Percentiles rank a stretch among this genome's conserved stretches.
Evolutionary conservation across 2,888 invertebrate genomes (phyloP).

Genomic region (Macaria liturata): DNA sequence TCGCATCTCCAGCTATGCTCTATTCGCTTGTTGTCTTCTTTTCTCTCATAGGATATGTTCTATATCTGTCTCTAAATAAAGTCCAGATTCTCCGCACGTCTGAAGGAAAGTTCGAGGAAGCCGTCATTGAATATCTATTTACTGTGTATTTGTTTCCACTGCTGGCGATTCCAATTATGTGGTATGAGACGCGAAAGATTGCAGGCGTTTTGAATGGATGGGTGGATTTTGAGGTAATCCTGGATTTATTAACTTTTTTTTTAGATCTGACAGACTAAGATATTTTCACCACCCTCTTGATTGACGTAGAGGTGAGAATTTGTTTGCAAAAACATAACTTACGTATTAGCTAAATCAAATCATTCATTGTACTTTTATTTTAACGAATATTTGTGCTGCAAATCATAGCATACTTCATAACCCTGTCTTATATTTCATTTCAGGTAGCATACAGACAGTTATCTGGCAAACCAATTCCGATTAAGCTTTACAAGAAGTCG

Average conservation of each 20-base stretch:
- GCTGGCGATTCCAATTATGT: constrained; percentile 84
- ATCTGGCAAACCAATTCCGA: constrained; percentile 80
- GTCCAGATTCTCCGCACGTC: constrained; percentile 84
- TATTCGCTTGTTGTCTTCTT: constrained; percentile 83
- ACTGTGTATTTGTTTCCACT: constrained; percentile 88
- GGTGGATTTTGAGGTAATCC: constrained; percentile 86
- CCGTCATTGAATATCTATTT: constrained; percentile 89
- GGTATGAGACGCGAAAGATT: constrained; percentile 87
- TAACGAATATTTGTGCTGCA: neutral
- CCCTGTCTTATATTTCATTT: constrained; percentile 19
- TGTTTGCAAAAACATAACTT: too few relatives aligned
- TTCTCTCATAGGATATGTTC: constrained; percentile 78
- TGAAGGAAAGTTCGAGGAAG: constrained; percentile 88
- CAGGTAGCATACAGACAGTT: constrained; percentile 84
- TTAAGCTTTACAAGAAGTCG: constrained; percentile 84
- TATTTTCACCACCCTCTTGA: too few relatives aligned
- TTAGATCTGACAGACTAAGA: too few relatives aligned
- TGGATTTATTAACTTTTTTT: too few relatives aligned
- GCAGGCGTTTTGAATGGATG: constrained; percentile 85
- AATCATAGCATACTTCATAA: too few relatives aligned
- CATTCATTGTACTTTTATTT: neutral
- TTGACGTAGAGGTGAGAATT: too few relatives aligned
- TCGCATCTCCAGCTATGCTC: constrained; percentile 80
- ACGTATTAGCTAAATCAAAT: too few relatives aligned
- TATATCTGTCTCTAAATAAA: constrained; percentile 85